Conservation (phyloP, 2,113 vertebrate genomes). For the Puma concolor region DNA sequence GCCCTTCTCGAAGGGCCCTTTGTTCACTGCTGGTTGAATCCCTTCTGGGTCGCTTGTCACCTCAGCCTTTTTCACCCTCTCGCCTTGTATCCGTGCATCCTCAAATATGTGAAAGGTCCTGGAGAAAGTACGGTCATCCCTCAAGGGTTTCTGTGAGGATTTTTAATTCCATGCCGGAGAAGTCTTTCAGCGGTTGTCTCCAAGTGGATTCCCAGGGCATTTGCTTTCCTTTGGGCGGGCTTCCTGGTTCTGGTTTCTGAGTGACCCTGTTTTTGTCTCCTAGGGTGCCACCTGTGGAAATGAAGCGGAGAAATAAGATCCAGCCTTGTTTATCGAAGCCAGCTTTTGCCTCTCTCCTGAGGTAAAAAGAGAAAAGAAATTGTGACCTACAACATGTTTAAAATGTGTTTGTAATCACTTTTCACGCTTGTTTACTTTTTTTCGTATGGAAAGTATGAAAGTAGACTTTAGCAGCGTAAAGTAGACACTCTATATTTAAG, state of each 20-base stretch:
- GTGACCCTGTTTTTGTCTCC: conserved; percentile 42
- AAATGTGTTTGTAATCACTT: background rate
- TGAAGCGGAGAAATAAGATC: conserved; percentile 55
- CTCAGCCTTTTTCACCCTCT: background rate
- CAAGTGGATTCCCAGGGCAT: background rate
- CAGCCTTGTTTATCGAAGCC: conserved; percentile 70
- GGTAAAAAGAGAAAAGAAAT: conserved; percentile 56
- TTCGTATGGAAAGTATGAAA: too few species aligned
- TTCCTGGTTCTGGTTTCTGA: conserved; percentile 29
- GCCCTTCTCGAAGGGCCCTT: background rate
- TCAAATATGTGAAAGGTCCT: background rate
- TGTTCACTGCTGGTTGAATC: background rate
- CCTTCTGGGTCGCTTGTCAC: background rate
- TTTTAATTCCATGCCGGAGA: background rate
- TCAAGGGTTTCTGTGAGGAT: background rate
- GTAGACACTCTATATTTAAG: background rate
- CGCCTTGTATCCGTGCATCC: too few species aligned
- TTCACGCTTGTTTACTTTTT: background rate
- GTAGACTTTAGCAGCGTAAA: background rate
- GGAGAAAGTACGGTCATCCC: background rate
- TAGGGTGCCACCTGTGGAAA: conserved; percentile 71
- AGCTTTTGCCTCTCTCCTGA: conserved; percentile 73
- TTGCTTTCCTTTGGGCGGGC: background rate
- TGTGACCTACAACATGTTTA: background rate
- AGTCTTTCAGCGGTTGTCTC: background rate